phyloP scores from a whole-genome alignment of 2,797 vertebrate genomes.

The Chanos chanos region DNA sequence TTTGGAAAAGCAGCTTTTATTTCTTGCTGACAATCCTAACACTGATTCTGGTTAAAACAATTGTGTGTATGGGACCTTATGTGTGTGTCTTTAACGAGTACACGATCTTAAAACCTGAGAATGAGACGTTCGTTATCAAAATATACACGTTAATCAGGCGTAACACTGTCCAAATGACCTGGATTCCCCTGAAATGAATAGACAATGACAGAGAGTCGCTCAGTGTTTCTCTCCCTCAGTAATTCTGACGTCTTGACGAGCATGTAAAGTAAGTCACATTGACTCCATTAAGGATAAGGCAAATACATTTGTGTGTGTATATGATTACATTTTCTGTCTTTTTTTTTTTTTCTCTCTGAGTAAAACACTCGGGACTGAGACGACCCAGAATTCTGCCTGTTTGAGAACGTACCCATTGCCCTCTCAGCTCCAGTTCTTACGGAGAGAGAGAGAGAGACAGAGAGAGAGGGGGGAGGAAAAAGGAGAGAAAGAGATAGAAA shows the following conservation, averaged over 20 bases:
- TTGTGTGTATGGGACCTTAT: no score
- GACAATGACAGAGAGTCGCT: conserved; percentile 7
- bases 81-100: no score
- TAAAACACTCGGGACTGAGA: conserved; percentile 75
- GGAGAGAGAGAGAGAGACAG: conserved; percentile 39
- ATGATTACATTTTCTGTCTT: no score
- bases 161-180: no score
- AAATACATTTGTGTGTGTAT: conserved; percentile 38
- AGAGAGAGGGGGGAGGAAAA: conserved; percentile 7
- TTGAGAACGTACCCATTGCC: conserved; percentile 70
- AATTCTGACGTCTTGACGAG: conserved; percentile 32
- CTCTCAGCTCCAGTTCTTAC: conserved; percentile 72
- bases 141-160: no score
- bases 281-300: conserved; percentile 41
- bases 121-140: no score
- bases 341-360: conserved; percentile 68
- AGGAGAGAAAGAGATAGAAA: neutral
- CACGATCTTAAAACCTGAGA: no score
- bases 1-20: no score
- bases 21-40: no score
- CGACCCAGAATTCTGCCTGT: conserved; percentile 75
- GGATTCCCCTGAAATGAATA: conserved; percentile 22
- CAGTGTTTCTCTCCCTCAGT: conserved; percentile 2
- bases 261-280: conserved; percentile 30
- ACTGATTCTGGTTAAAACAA: no score